These are phyloP conservation scores for Corythornis cristatus DNA, from an alignment of 2,113 vertebrate species.

Conservation along the genomic window DNA sequence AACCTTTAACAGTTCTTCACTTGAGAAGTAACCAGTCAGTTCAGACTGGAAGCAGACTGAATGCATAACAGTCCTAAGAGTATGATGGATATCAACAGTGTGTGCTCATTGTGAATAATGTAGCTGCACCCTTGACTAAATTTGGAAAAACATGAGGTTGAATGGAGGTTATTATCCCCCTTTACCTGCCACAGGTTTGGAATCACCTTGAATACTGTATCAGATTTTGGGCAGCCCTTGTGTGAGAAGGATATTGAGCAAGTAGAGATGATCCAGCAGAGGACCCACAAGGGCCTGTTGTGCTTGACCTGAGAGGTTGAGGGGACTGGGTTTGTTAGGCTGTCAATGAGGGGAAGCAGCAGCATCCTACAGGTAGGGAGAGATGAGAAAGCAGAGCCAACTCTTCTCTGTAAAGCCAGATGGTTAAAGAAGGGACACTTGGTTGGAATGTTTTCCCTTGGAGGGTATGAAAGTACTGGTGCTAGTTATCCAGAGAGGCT, in stretches of 20 bases:
- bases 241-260: not conserved
- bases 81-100: not conserved
- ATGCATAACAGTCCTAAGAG: not conserved
- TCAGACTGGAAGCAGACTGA: not conserved
- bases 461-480: not conserved
- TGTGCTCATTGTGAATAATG: not conserved
- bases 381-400: not conserved
- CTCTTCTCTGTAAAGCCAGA: not conserved
- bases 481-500: not conserved
- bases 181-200: not conserved
- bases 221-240: not conserved
- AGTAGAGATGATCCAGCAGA: not conserved
- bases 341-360: not conserved
- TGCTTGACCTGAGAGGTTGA: not conserved
- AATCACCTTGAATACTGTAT: not conserved
- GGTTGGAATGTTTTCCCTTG: not conserved
- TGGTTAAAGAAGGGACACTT: not conserved
- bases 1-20: not conserved
- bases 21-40: not conserved
- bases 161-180: not conserved
- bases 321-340: not conserved
- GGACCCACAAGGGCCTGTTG: not conserved
- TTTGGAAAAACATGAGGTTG: not conserved
- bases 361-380: not conserved
- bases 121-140: not conserved